These are phyloP conservation scores for Mesocricetus auratus DNA, from an alignment of 2,113 vertebrate species.

Conservation along the genomic window DNA sequence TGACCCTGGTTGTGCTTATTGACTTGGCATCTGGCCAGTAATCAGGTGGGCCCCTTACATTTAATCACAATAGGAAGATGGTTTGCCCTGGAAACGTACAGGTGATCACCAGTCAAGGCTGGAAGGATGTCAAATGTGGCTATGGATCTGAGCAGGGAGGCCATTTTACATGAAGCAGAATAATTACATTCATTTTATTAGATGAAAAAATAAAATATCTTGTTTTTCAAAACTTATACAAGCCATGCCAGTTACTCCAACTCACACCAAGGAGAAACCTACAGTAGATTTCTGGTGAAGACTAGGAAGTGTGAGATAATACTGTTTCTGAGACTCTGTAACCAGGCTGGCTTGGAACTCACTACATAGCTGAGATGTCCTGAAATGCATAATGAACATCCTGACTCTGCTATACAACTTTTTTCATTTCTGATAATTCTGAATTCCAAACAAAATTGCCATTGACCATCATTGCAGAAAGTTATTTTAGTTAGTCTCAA, in stretches of 20 bases:
- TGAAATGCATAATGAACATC: background rate
- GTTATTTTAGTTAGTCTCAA: background rate
- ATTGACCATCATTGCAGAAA: background rate
- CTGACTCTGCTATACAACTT: background rate
- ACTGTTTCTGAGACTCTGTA: background rate
- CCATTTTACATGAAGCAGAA: background rate
- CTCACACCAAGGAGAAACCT: background rate
- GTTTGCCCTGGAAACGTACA: background rate
- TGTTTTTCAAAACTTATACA: background rate
- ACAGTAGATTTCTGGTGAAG: background rate
- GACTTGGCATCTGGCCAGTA: background rate
- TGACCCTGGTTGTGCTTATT: background rate
- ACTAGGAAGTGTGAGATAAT: background rate
- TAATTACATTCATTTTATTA: background rate
- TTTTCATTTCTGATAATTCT: background rate
- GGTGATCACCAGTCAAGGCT: background rate
- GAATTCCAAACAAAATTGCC: background rate
- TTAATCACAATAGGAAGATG: background rate
- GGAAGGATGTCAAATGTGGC: background rate
- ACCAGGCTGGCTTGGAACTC: background rate
- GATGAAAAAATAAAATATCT: background rate
- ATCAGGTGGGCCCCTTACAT: background rate
- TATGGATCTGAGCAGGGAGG: background rate
- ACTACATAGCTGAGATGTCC: background rate
- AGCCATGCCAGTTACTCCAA: background rate